phyloP scores from a whole-genome alignment of 2,888 invertebrate species.

The Lepeophtheirus nordmannii region DNA sequence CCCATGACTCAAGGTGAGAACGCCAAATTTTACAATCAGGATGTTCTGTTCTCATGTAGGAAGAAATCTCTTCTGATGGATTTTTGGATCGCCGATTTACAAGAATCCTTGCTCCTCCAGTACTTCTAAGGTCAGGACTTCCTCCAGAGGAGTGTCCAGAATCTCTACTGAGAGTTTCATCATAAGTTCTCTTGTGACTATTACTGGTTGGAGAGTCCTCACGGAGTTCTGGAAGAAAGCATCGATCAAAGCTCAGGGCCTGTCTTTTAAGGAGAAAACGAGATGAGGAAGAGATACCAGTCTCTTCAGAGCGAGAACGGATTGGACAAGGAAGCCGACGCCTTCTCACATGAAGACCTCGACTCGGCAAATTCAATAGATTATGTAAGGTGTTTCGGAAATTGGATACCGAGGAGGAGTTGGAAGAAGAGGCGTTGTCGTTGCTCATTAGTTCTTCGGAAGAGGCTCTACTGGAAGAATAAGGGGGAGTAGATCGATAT shows the following conservation, averaged over 20 bases:
- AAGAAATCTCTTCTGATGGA: not conserved
- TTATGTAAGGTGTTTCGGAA: not conserved
- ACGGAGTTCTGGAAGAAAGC: not conserved
- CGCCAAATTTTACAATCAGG: not conserved
- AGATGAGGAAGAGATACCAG: not conserved
- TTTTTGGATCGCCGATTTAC: not conserved
- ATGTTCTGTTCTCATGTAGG: not conserved
- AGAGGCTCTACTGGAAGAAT: not conserved
- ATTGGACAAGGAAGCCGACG: not conserved
- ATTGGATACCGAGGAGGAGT: not conserved
- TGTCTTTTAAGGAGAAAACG: not conserved
- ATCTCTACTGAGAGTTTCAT: constrained; percentile 15
- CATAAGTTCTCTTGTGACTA: not conserved
- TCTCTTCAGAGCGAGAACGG: not conserved
- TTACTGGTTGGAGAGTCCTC: not conserved
- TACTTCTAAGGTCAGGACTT: constrained; percentile 5
- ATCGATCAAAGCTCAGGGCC: not conserved
- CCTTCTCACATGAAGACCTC: not conserved
- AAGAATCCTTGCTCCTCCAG: not conserved
- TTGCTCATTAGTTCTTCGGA: not conserved
- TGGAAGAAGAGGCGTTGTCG: not conserved
- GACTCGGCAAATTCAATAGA: not conserved
- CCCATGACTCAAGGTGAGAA: constrained; percentile 1
- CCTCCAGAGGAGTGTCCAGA: constrained; percentile 13
- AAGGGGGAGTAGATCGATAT: constrained; percentile 12